Base-by-base conservation (phyloP, 2,797 vertebrate genomes). In the Myripristis murdjan region DNA sequence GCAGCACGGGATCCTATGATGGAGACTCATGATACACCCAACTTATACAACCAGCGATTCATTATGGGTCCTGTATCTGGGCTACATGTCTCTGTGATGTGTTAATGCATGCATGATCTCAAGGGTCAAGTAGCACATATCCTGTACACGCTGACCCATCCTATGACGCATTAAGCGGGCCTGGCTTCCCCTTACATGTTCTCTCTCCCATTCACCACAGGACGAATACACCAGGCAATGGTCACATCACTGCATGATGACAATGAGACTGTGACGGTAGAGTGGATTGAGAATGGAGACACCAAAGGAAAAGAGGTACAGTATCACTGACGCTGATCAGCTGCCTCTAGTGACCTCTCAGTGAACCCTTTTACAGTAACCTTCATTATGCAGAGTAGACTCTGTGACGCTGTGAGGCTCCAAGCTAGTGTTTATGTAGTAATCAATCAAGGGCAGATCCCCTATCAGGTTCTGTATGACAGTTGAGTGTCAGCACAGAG, bases 221-320 rank as follows among this genome's bases (percentile, higher is more conserved):
- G 98, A 56, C 94, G 98, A 86, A 97, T 99, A 92, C 98, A 99
- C 89, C 96, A 99, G 93, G 98, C 98, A 62, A 99, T 99, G 98
- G 98, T 99, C 86, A 99, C 98, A 0, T 98, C 97, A 0, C 91
- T 99, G 71, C 98, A 98, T 56, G 96, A 98, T 79, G 97, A 98
- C 89, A 98, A 97, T 23, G 98, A 99, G 77, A 98, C 97, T 0
- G 97, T 98, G 85, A 99, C 98, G 0, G 98, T 99, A 86, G 98
- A 99, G 77, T 99, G 98, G 98, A 98, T 99, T 78, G 98, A 99
- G 95, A 99, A 98, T 85, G 97, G 98, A 44, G 98, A 99, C 92
- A 99, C 98, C 75, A 99, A 99, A 95, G 98, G 98, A 66, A 99
- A 99, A 94, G 98, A 99, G 96, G 98, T 98, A 92, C 1, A 4